These are phyloP conservation scores for Phasianus colchicus DNA, from an alignment of 2,113 vertebrate species.

Conservation along the genomic window DNA sequence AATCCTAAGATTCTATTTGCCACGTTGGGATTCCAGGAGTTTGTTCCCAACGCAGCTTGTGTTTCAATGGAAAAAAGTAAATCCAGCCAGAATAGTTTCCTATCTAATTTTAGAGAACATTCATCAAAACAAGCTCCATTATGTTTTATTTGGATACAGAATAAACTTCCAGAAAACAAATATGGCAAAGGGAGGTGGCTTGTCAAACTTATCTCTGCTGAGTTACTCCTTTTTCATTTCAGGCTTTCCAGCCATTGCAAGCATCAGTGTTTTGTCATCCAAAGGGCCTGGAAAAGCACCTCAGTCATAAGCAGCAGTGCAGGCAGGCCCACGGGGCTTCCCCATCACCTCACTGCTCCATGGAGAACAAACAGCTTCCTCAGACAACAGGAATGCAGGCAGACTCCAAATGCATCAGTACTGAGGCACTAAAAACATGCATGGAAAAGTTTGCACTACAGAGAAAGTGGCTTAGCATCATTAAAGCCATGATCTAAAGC, in stretches of 20 bases:
- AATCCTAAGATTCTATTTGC: neutral
- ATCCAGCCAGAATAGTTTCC: neutral
- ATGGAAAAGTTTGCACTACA: neutral
- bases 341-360: neutral
- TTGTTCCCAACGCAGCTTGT: neutral
- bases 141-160: neutral
- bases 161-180: neutral
- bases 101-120: neutral
- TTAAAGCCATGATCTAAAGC: neutral
- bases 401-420: neutral
- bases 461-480: neutral
- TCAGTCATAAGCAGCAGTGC: conserved; percentile 41
- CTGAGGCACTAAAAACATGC: neutral
- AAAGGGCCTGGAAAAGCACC: conserved; percentile 9
- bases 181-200: neutral
- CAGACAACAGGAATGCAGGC: neutral
- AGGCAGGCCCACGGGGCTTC: neutral
- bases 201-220: neutral
- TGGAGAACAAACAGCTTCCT: neutral
- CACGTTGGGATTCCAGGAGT: neutral
- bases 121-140: neutral
- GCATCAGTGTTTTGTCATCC: conserved; percentile 41
- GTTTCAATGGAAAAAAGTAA: neutral
- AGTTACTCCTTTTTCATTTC: neutral
- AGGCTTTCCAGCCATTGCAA: neutral